Conservation (phyloP, 1,140 invertebrate species). For the Cyclargus thomasi region DNA sequence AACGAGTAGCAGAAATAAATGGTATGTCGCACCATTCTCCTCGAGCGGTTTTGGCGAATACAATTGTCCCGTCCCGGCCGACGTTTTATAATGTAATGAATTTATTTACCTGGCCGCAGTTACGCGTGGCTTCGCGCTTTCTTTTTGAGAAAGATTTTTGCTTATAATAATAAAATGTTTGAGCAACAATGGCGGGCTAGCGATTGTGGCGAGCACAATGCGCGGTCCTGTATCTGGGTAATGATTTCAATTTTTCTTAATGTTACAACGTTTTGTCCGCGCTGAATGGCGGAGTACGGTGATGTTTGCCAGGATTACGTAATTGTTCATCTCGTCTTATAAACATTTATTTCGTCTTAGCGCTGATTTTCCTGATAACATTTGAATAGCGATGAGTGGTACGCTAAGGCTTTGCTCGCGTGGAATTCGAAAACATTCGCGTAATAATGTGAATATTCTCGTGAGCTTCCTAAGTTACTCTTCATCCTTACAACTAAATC, state of each 20-base stretch:
- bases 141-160: conserved; percentile 47
- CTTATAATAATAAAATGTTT: conserved; percentile 54
- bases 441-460: too few relatives aligned
- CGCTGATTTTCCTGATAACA: too few relatives aligned
- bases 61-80: not conserved
- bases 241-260: conserved; percentile 21
- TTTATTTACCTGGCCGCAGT: conserved; percentile 28
- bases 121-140: conserved; percentile 45
- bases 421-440: too few relatives aligned
- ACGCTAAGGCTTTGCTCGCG: too few relatives aligned
- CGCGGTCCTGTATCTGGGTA: conserved; percentile 21
- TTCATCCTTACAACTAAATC: too few relatives aligned
- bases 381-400: too few relatives aligned
- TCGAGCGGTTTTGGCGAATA: not conserved
- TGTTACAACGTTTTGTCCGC: not conserved
- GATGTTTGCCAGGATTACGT: not conserved
- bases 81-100: conserved; percentile 22
- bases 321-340: not conserved
- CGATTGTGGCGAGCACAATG: conserved; percentile 35
- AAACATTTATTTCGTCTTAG: not conserved
- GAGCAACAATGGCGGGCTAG: conserved; percentile 43
- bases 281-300: not conserved
- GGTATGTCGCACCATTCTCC: not conserved
- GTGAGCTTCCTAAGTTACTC: too few relatives aligned
- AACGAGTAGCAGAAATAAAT: not conserved